Evolutionary conservation across 1,140 invertebrate species (phyloP).

Genomic region (Pseudomyrmex sp.): DNA sequence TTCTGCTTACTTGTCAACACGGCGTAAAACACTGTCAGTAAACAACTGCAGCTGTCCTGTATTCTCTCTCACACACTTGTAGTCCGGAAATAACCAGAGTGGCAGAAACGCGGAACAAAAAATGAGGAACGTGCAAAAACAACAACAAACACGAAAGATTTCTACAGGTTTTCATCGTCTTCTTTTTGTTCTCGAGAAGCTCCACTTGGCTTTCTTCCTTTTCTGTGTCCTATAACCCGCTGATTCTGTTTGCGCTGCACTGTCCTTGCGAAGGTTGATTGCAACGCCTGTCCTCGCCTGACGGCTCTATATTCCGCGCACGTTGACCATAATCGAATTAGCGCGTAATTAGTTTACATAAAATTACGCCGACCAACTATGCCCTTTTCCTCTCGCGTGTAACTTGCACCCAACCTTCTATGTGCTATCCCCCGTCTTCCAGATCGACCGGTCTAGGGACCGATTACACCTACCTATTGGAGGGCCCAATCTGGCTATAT

Average conservation of each 20-base stretch:
- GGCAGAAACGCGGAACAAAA: no score
- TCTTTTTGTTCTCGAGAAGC: constrained; percentile 1
- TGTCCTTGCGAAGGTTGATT: constrained; percentile 71
- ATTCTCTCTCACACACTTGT: constrained; percentile 5
- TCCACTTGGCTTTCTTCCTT: constrained; percentile 27
- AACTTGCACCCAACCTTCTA: background rate
- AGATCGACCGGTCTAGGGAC: constrained; percentile 17
- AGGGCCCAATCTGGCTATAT: constrained; percentile 38
- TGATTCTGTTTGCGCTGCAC: constrained; percentile 66
- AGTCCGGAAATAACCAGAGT: constrained; percentile 29
- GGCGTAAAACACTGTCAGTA: constrained; percentile 1
- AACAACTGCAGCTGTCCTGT: constrained; percentile 28
- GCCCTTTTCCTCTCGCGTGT: constrained; percentile 22
- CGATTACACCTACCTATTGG: constrained; percentile 35
- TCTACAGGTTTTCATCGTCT: background rate
- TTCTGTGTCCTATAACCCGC: constrained; percentile 10
- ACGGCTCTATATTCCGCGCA: constrained; percentile 66
- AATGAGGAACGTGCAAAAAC: background rate
- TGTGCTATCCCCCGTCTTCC: constrained; percentile 28
- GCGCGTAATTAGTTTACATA: constrained; percentile 78
- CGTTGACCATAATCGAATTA: constrained; percentile 75
- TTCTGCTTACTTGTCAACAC: no score
- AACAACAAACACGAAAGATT: background rate
- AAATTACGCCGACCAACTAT: constrained; percentile 68
- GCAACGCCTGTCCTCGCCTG: constrained; percentile 49